Percentiles rank a stretch among this genome's conserved stretches.
Evolutionary conservation across 2,113 vertebrate genomes (phyloP).

Genomic region (Plecotus auritus): DNA sequence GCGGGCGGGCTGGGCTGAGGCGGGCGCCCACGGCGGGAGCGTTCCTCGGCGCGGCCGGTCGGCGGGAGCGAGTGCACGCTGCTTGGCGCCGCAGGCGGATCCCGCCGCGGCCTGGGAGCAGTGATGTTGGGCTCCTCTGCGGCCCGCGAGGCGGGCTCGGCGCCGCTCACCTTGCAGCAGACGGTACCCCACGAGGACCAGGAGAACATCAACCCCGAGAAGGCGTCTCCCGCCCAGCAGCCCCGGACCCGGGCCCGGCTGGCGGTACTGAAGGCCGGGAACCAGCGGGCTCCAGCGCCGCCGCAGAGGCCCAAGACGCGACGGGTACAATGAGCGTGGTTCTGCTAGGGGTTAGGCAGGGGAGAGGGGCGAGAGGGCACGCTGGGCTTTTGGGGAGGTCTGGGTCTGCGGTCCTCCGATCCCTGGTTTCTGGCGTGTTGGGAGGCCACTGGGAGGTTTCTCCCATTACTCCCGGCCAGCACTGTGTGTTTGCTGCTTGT

Average conservation of each 20-base stretch:
- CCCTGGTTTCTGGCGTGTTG: neutral
- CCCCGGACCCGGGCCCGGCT: conserved; percentile 81
- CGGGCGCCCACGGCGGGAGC: neutral
- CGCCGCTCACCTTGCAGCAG: conserved; percentile 62
- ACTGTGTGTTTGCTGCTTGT: neutral
- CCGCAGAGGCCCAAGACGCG: conserved; percentile 72
- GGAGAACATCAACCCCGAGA: conserved; percentile 86
- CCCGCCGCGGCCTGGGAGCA: conserved; percentile 54
- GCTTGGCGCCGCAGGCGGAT: conserved; percentile 32
- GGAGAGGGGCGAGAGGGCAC: neutral
- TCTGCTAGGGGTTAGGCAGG: neutral
- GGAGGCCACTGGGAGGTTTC: neutral
- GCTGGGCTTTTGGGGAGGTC: neutral
- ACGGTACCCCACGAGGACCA: conserved; percentile 86
- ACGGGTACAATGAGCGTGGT: conserved; percentile 47
- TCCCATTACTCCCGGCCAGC: neutral
- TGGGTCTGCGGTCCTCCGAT: neutral
- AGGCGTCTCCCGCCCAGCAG: conserved; percentile 26
- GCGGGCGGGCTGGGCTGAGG: neutral
- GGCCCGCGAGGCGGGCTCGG: conserved; percentile 49
- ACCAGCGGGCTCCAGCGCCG: conserved; percentile 54
- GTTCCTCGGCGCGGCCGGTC: neutral
- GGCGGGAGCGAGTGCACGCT: conserved; percentile 38
- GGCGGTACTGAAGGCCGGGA: conserved; percentile 83
- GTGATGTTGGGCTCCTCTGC: conserved; percentile 56